Conservation (phyloP, 2,888 invertebrate genomes). For the Temnothorax rugatulus region DNA sequence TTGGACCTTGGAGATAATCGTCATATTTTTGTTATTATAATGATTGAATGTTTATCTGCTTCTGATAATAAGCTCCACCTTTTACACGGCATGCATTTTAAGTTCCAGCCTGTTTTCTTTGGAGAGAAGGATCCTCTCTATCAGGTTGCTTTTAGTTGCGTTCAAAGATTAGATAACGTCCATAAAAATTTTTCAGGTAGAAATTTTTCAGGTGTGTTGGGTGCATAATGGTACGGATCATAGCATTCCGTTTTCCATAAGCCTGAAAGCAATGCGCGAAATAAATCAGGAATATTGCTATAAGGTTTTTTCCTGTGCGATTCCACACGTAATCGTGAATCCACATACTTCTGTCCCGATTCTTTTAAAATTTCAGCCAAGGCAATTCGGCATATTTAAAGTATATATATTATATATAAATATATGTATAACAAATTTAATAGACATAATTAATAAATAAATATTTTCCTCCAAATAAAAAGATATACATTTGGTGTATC, state of each 20-base stretch:
- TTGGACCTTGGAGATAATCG: constrained; percentile 83
- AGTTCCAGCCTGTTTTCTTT: constrained; percentile 60
- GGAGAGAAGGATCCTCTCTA: constrained; percentile 55
- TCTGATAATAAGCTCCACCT: constrained; percentile 46
- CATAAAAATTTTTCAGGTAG: not conserved
- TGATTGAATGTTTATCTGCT: constrained; percentile 75
- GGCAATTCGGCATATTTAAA: constrained; percentile 81
- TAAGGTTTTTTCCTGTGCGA: constrained; percentile 83
- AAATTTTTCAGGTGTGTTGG: constrained; percentile 82
- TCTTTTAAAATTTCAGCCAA: constrained; percentile 85
- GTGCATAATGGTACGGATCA: constrained; percentile 84
- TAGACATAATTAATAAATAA: constrained; percentile 27
- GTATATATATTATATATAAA: constrained; percentile 66
- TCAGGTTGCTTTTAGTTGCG: constrained; percentile 46
- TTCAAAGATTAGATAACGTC: not conserved
- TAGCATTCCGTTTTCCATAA: constrained; percentile 78
- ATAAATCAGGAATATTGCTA: constrained; percentile 80
- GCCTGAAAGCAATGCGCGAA: constrained; percentile 73
- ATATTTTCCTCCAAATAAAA: not conserved
- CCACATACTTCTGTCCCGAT: constrained; percentile 79
- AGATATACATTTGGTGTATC: not conserved
- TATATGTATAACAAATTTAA: constrained; percentile 6
- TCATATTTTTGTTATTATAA: constrained; percentile 80
- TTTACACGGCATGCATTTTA: constrained; percentile 6
- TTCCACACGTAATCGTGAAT: constrained; percentile 79